Base-by-base conservation (phyloP, 2,797 vertebrate species). In the Sebastes diploproa region DNA sequence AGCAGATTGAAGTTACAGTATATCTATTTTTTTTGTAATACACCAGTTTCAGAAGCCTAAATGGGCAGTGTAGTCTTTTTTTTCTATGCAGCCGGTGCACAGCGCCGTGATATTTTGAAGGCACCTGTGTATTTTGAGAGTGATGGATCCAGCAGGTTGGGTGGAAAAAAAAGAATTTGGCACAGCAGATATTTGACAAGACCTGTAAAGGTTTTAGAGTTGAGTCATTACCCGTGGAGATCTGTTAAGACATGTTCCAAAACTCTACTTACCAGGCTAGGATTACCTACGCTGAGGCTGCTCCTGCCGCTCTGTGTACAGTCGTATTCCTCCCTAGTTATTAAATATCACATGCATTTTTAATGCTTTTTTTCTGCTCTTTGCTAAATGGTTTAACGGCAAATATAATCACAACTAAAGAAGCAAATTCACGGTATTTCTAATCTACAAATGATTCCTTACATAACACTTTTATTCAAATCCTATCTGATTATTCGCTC, bases 1-100 rank as follows among this genome's bases (percentile, higher is more conserved):
- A 96, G 92, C 90, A 95, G 95, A 94, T 91, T 94, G 92, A 95
- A 94, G 94, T 96, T 95, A 84, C 82, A 89, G 81, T 89, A 95
- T 94, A 94, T 95, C 90, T 93, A 82, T 92, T 90, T 90, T 85
- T 82, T 92, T 95, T 95, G 95, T 97, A 95, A 82, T 96, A 95
- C 94, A 95, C 95, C 95, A 96, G 88, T 94, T 95, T 92, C 55
- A 88, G 86, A 91, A 75, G 30, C 85, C 83, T 93, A 92, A 94
- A 94, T 81, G 91, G 91, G 76, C 74, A 75, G 59, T 75, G 87
- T 75, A 65, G 81, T 79, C 32, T 61, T 73, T 68, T 59, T 59
- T 82, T 54, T 67, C 34, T 55, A 25, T 74, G 84, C 87, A 88
- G 80, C 78, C 80, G 38, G 78, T 65, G 78, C 87, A 83, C 75